A percentile compares a stretch with the other conserved stretches of the same genome.
phyloP scores from a whole-genome alignment of 2,113 vertebrate genomes.

The Campylomormyrus tamandua region DNA sequence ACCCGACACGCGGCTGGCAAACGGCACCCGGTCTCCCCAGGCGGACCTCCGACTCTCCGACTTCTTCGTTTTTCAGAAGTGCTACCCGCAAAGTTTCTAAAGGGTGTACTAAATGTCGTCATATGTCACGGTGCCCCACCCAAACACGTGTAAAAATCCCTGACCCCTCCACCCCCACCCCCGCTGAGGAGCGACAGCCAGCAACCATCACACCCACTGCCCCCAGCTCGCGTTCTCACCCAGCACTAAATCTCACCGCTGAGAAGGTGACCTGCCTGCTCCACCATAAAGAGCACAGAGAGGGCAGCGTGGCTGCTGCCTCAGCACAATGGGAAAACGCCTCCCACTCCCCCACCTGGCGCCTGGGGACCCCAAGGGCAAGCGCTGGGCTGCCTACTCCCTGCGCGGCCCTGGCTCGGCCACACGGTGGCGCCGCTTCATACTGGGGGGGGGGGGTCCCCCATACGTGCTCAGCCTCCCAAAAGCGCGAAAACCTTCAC shows the following conservation, averaged over 20 bases:
- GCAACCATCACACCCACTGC: slow-evolving; percentile 28
- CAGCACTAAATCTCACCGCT: slow-evolving; percentile 64
- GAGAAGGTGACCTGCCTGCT: slow-evolving; percentile 69
- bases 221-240: slow-evolving; percentile 38
- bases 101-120: slow-evolving; percentile 23
- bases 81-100: slow-evolving; percentile 14
- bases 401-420: background rate
- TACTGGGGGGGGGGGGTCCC: slow-evolving; percentile 29
- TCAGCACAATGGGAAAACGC: slow-evolving; percentile 64
- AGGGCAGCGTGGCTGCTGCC: slow-evolving; percentile 54
- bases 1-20: slow-evolving; percentile 58
- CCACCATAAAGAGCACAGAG: slow-evolving; percentile 58
- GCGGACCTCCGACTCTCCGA: background rate
- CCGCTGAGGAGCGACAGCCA: slow-evolving; percentile 45
- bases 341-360: slow-evolving; percentile 38
- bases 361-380: slow-evolving; percentile 67
- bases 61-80: background rate
- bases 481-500: slow-evolving; percentile 16
- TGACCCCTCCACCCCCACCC: slow-evolving; percentile 25
- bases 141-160: slow-evolving; percentile 18
- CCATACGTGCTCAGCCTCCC: slow-evolving; percentile 34
- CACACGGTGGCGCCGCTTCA: background rate
- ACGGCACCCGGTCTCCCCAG: slow-evolving; percentile 52
- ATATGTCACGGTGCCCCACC: slow-evolving; percentile 26
- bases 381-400: slow-evolving; percentile 53